Conservation (phyloP, 2,113 vertebrate species). For the Labeo rohita region DNA sequence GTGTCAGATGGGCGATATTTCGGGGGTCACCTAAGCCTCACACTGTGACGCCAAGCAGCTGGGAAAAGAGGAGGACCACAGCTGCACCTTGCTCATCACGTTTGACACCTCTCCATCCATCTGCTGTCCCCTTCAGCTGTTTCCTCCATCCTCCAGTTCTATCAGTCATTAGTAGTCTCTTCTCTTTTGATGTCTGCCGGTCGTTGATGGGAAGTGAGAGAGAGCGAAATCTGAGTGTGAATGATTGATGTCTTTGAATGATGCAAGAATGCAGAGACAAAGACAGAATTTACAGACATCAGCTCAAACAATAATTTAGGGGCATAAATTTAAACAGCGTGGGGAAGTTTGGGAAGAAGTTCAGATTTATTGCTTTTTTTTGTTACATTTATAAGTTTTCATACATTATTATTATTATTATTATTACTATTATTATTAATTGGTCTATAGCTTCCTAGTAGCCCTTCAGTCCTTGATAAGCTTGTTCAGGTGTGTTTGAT, state of each 20-base stretch:
- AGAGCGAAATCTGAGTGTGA: constrained; percentile 1
- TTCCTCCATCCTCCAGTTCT: constrained; percentile 13
- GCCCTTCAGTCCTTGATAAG: no score
- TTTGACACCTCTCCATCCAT: constrained; percentile 39
- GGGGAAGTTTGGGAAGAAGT: not conserved
- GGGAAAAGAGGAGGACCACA: constrained; percentile 36
- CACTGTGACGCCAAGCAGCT: constrained; percentile 37
- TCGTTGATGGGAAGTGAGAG: constrained; percentile 5
- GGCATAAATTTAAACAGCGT: not conserved
- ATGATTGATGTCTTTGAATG: constrained; percentile 37
- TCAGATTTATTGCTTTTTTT: not conserved
- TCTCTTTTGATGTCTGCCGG: constrained; percentile 24
- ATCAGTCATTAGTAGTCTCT: constrained; percentile 27
- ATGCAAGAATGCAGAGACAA: constrained; percentile 6
- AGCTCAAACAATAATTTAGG: constrained; percentile 5
- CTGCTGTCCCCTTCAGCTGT: constrained; percentile 6
- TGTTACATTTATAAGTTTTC: not conserved
- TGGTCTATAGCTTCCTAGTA: no score
- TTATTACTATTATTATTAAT: no score
- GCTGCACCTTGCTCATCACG: constrained; percentile 20
- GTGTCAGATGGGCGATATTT: constrained; percentile 48
- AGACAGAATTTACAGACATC: constrained; percentile 1
- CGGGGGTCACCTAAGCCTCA: constrained; percentile 32
- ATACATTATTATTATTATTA: no score
- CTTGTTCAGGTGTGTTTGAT: no score